Percentiles rank a stretch among this genome's conserved stretches.
Conservation (phyloP, 2,797 vertebrate genomes). For the Masticophis lateralis region DNA sequence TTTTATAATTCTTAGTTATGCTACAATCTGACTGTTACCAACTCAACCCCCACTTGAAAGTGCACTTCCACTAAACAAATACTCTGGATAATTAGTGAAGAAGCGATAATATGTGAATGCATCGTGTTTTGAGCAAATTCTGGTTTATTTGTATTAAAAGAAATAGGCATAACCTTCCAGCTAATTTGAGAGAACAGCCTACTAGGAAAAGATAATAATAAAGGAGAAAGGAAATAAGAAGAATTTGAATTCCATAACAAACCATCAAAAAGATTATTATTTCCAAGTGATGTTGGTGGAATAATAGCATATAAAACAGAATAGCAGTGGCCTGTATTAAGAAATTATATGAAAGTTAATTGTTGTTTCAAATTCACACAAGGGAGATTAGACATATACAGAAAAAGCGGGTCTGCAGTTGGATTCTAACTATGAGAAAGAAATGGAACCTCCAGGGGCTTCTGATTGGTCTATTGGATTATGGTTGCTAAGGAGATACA, state of each 20-base stretch:
- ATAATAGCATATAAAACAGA: conserved; percentile 51
- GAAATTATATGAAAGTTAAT: conserved; percentile 59
- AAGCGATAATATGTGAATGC: conserved; percentile 61
- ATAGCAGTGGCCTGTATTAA: conserved; percentile 56
- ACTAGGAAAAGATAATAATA: conserved; percentile 25
- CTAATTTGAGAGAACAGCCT: conserved; percentile 9
- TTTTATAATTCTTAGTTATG: conserved; percentile 15
- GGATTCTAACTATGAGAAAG: not conserved
- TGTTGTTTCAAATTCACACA: conserved; percentile 57
- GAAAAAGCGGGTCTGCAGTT: not conserved
- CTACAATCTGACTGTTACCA: conserved; percentile 23
- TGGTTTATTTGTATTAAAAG: conserved; percentile 50
- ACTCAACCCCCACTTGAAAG: conserved; percentile 44
- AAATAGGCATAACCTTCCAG: conserved; percentile 55
- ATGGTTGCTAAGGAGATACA: not conserved
- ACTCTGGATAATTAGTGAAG: conserved; percentile 41
- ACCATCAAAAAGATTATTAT: conserved; percentile 53
- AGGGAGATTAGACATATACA: not conserved
- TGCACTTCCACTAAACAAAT: conserved; percentile 59
- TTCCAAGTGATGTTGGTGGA: conserved; percentile 56
- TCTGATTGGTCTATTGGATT: not conserved
- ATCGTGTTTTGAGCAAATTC: conserved; percentile 56
- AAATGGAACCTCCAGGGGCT: not conserved
- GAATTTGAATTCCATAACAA: conserved; percentile 43
- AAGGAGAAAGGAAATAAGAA: not conserved